Evolutionary conservation across 2,113 vertebrate genomes (phyloP), one percentile per base, ranked within the genome.

Genomic region (Clarias batrachus): DNA sequence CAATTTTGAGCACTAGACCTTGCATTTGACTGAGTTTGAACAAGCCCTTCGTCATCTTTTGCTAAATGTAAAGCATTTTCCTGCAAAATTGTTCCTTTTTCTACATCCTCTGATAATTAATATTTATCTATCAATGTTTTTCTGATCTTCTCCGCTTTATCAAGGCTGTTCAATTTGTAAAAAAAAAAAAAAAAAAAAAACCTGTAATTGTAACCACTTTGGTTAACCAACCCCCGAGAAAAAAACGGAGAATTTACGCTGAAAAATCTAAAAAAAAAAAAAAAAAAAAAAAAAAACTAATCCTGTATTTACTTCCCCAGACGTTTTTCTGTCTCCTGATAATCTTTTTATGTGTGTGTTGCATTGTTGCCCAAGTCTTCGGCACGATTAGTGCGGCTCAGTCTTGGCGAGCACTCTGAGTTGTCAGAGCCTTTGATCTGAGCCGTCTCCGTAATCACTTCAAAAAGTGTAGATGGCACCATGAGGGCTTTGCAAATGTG

Each of bases 341-440:
- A 94, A 95, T 95, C 92, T 94, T 93, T 94, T 93, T 93, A 94
- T 93, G 93, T 92, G 66, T 90, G 90, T 92, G 93, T 94, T 92
- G 90, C 89, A 91, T 94, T 89, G 83, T 91, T 87, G 86, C 91
- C 91, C 88, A 88, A 91, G 85, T 65, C 77, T 81, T 79, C 66
- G 85, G 92, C 83, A 89, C 92, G 94, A 95, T 95, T 95, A 94
- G 91, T 89, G 91, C 80, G 89, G 89, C 93, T 93, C 91, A 77
- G 90, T 93, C 92, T 93, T 92, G 93, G 92, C 91, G 90, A 84
- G 37, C 91, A 87, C 91, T 93, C 93, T 86, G 91, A 94, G 92
- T 93, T 92, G 92, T 95, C 93, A 93, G 92, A 94, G 92, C 91
- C 94, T 95, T 94, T 94, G 93, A 94, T 94, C 94, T 94, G 92